A percentile compares a stretch with the other conserved stretches of the same genome.
phyloP scores from a whole-genome alignment of 2,113 vertebrate genomes.

The Camelus dromedarius region DNA sequence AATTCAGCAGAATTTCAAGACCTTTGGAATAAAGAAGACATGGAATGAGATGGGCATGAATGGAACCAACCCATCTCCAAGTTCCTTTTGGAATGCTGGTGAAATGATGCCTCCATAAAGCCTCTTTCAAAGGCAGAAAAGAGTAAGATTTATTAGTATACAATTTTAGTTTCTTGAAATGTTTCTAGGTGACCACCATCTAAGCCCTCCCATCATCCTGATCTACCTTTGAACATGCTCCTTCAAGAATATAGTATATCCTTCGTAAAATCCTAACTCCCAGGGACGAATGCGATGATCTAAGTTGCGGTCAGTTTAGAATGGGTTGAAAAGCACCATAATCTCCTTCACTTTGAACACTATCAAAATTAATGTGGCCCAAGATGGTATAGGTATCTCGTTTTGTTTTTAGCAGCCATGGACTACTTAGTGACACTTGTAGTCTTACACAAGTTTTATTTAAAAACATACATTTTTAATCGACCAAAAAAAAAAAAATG shows the following conservation, averaged over 20 bases:
- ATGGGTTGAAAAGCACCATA: background rate
- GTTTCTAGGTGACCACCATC: background rate
- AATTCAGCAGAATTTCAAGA: background rate
- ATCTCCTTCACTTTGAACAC: background rate
- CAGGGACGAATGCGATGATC: background rate
- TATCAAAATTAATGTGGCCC: background rate
- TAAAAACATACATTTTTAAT: constrained; percentile 7
- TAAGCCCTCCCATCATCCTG: background rate
- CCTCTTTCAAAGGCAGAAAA: background rate
- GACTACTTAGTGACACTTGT: background rate
- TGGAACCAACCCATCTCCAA: background rate
- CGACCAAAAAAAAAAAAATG: background rate
- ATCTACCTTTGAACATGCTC: background rate
- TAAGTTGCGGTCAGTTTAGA: background rate
- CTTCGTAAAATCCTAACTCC: background rate
- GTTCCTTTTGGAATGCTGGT: background rate
- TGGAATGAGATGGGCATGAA: background rate
- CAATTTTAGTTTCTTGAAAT: constrained; percentile 5
- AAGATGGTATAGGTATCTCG: background rate
- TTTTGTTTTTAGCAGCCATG: background rate
- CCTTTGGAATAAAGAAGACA: background rate
- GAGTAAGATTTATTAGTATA: background rate
- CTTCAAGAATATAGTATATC: background rate
- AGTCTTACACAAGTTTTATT: background rate
- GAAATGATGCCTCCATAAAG: background rate